Evolutionary conservation across 2,888 invertebrate species (phyloP).

Genomic region (Rhamnusium bicolor): DNA sequence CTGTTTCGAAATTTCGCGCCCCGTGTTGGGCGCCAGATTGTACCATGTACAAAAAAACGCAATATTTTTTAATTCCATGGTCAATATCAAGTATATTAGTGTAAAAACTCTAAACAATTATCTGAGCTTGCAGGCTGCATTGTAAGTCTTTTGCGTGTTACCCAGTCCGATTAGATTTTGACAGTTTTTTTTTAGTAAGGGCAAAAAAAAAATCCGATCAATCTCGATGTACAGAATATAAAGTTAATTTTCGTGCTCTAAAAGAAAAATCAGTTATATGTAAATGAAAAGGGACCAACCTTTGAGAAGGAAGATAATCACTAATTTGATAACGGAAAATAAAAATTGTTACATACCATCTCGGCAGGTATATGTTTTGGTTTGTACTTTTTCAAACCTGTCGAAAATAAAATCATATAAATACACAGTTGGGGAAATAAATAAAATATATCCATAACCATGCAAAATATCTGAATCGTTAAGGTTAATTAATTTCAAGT

Average conservation of each 20-base stretch:
- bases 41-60: no score
- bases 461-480: conserved; percentile 11
- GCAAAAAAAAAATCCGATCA: conserved; percentile 29
- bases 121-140: not conserved
- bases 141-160: not conserved
- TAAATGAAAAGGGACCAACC: conserved; percentile 40
- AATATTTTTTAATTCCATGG: no score
- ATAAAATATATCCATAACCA: not conserved
- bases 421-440: conserved; percentile 24
- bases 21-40: no score
- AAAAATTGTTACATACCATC: conserved; percentile 53
- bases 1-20: no score
- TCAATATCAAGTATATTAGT: not conserved
- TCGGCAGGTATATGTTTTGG: conserved; percentile 45
- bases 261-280: conserved; percentile 30
- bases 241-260: conserved; percentile 42
- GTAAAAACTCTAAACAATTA: not conserved
- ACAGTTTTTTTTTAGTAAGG: not conserved
- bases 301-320: conserved; percentile 15
- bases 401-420: conserved; percentile 64
- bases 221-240: conserved; percentile 23
- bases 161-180: not conserved
- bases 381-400: conserved; percentile 63
- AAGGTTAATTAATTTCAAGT: not conserved
- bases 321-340: conserved; percentile 32